A percentile compares a stretch with the other conserved stretches of the same genome.
These are phyloP conservation scores for Syngnathoides biaculeatus DNA, from an alignment of 2,113 vertebrate species.

Conservation along the genomic window DNA sequence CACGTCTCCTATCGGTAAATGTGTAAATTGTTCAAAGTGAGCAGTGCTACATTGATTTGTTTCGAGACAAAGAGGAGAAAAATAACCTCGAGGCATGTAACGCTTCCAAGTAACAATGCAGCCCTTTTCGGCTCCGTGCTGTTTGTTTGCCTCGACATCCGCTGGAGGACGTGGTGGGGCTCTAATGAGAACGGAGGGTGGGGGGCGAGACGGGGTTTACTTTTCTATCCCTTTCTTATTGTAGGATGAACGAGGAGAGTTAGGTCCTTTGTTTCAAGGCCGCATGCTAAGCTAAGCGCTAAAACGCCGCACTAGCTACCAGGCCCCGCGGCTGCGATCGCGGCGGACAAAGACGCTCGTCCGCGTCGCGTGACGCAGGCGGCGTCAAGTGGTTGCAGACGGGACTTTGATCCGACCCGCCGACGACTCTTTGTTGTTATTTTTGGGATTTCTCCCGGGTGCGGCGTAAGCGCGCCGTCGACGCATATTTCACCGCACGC, in stretches of 20 bases:
- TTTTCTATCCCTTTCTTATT: background rate
- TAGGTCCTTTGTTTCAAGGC: background rate
- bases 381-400: slow-evolving; percentile 65
- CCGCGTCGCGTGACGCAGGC: slow-evolving; percentile 42
- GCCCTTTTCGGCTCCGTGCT: slow-evolving; percentile 57
- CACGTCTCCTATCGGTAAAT: slow-evolving; percentile 69
- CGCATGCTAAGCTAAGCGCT: slow-evolving; percentile 13
- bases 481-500: slow-evolving; percentile 50
- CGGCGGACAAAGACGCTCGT: slow-evolving; percentile 34
- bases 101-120: slow-evolving; percentile 71
- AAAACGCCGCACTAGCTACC: slow-evolving; percentile 10
- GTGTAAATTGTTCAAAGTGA: slow-evolving; percentile 71
- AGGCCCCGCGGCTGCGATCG: slow-evolving; percentile 20
- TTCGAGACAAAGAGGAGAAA: slow-evolving; percentile 68
- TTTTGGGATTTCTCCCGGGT: slow-evolving; percentile 68
- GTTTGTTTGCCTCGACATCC: slow-evolving; percentile 51
- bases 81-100: slow-evolving; percentile 70
- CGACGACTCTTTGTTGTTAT: slow-evolving; percentile 72
- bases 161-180: slow-evolving; percentile 25
- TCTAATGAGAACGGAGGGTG: slow-evolving; percentile 29
- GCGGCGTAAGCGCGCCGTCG: slow-evolving; percentile 61
- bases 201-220: background rate
- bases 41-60: slow-evolving; percentile 71
- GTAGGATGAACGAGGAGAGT: background rate
- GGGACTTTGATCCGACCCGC: slow-evolving; percentile 69